phyloP scores from a whole-genome alignment of 1,140 invertebrate genomes.

The Heterodera carotae region DNA sequence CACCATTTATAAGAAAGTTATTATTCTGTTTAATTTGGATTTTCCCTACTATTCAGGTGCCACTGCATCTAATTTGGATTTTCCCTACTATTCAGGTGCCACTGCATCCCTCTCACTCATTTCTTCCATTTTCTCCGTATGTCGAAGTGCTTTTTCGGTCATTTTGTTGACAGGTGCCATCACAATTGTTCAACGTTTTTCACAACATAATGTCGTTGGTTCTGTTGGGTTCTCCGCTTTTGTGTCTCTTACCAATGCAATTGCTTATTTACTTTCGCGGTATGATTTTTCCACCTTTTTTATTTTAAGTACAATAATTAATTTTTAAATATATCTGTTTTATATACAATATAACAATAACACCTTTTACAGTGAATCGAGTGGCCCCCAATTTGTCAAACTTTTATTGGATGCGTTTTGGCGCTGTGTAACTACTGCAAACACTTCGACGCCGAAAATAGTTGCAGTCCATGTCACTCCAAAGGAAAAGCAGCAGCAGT shows the following conservation, averaged over 20 bases:
- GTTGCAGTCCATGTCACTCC: background rate
- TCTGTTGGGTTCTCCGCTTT: constrained; percentile 93
- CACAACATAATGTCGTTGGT: constrained; percentile 71
- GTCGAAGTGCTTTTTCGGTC: constrained; percentile 79
- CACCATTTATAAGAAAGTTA: too few species aligned
- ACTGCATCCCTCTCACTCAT: constrained; percentile 87
- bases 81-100: too few species aligned
- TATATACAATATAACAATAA: constrained; percentile 32
- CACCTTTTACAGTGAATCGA: constrained; percentile 54
- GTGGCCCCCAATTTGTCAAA: constrained; percentile 40
- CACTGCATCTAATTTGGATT: too few species aligned
- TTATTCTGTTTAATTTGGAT: too few species aligned
- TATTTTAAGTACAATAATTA: too few species aligned
- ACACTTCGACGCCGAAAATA: background rate
- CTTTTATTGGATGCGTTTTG: constrained; percentile 26
- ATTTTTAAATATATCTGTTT: too few species aligned
- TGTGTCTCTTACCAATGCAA: constrained; percentile 81
- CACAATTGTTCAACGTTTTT: constrained; percentile 19
- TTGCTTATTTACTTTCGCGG: constrained; percentile 88
- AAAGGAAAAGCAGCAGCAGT: constrained; percentile 1
- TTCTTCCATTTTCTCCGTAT: constrained; percentile 78
- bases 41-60: too few species aligned
- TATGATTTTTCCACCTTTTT: constrained; percentile 68
- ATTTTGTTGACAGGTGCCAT: constrained; percentile 80
- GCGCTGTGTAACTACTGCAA: background rate